Evolutionary conservation across 1,140 invertebrate species (phyloP), one percentile per base, ranked within the genome.

Genomic region (Diorhabda elongata): DNA sequence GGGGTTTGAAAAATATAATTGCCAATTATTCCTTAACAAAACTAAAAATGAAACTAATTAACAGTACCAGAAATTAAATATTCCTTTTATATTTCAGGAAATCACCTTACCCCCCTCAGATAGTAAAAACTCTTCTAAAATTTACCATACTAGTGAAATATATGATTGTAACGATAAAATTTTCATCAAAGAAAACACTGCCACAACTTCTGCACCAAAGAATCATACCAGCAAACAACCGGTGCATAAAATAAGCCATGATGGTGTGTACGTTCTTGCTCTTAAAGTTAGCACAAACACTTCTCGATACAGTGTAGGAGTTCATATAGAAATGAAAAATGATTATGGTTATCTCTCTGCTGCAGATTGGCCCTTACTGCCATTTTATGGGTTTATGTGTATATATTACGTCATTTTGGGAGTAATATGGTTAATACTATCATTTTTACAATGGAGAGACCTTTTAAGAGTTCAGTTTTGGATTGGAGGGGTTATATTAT

Each of bases 381-480:
- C 88, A 58, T 97, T 98, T 82, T 98, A 95, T 81, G 91, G 90
- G n/a, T 84, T 89, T 7, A 95, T 97, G 94, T 96, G 94, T 77
- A 83, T 91, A 5, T 85, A 95, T 9, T 98, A 98, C 82, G 88
- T 94, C 2, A 80, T 91, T 58, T 87, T 92, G 77, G 93, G 93
- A n/a, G 74, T 93, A 4, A 85, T 87, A 47, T 98, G 96, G 96
- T 83, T 96, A 52, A 78, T 89, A 5, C 85, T 95, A n/a, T 93
- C 92, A 26, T 91, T 90, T 70, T 83, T 90, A 70, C 92, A 94
- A 80, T 98, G 95, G 94, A 84, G 92, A 69, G 95, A 98, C 80
- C 82, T 98, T 3, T 82, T 98, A n/a, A 84, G 95, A 61, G 92
- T 98, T 44, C 96, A 98, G 84, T 97, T 96, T 83, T 98, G 95